Evolutionary conservation across 2,797 vertebrate species (phyloP).

Genomic region (Malurus leucopterus): DNA sequence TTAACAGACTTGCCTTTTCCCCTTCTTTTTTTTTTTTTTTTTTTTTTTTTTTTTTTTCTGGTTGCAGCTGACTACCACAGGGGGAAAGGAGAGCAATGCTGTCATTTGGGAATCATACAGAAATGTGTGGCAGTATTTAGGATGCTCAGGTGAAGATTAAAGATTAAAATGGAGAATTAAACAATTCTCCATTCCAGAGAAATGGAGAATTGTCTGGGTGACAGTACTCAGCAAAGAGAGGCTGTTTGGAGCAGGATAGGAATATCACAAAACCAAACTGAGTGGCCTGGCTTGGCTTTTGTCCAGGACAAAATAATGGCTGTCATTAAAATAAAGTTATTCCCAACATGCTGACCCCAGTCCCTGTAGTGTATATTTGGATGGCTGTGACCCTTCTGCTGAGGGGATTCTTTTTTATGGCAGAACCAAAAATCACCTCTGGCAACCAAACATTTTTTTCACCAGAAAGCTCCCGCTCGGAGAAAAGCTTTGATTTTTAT

Average conservation of each 20-base stretch:
- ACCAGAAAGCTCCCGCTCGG: background rate
- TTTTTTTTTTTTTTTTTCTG: background rate
- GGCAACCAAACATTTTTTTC: background rate
- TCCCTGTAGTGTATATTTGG: rapidly evolving
- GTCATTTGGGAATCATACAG: background rate
- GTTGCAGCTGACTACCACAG: background rate
- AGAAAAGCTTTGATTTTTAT: background rate
- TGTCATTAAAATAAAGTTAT: background rate
- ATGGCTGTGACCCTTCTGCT: background rate
- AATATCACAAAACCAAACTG: background rate
- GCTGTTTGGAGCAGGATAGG: background rate
- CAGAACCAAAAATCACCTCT: background rate
- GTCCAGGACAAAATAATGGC: background rate
- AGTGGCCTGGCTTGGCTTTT: background rate
- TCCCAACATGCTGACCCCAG: rapidly evolving
- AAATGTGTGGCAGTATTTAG: background rate
- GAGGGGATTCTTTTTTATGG: background rate
- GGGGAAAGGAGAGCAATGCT: background rate
- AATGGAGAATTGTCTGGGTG: background rate
- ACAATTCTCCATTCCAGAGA: background rate
- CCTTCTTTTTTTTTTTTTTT: background rate
- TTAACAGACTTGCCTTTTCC: constrained; percentile 59
- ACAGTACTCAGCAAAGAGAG: background rate
- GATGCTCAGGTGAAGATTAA: background rate
- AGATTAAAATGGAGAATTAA: too few relatives aligned